phyloP scores from a whole-genome alignment of 1,140 invertebrate genomes.

The Pseudachorutes palmiensis region DNA sequence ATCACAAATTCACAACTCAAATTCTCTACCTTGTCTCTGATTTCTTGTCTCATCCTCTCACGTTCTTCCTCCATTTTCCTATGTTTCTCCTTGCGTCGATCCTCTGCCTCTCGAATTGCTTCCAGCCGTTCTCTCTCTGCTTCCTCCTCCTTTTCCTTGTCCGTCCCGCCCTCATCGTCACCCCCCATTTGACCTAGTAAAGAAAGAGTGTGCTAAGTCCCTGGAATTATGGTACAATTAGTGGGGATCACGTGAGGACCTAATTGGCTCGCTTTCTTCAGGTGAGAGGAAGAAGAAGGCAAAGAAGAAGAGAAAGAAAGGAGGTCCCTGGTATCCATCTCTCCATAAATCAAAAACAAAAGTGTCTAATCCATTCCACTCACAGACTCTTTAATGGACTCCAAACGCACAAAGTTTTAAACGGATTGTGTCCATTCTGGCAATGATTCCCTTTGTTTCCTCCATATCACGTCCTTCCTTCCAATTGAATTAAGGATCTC shows the following conservation, averaged over 20 bases:
- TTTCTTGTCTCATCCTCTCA: slow-evolving; percentile 95
- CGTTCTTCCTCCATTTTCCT: slow-evolving; percentile 96
- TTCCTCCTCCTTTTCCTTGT: slow-evolving; percentile 90
- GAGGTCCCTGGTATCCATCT: too few relatives aligned
- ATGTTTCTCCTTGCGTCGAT: slow-evolving; percentile 90
- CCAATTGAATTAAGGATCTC: too few relatives aligned
- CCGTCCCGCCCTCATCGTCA: slow-evolving; percentile 73
- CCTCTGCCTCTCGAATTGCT: slow-evolving; percentile 86
- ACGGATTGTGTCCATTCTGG: too few relatives aligned
- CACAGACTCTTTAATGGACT: too few relatives aligned
- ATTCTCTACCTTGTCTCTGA: slow-evolving; percentile 81
- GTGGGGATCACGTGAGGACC: not conserved
- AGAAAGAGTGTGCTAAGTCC: not conserved
- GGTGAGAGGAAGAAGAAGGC: too few relatives aligned
- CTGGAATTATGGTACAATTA: not conserved
- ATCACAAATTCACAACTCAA: not conserved
- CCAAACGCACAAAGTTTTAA: too few relatives aligned
- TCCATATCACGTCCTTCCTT: too few relatives aligned
- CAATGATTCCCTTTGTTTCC: too few relatives aligned
- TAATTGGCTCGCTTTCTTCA: too few relatives aligned
- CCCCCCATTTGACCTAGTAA: slow-evolving; percentile 77
- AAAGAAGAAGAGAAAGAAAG: too few relatives aligned
- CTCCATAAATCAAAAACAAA: too few relatives aligned
- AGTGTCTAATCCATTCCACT: too few relatives aligned
- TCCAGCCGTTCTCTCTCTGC: slow-evolving; percentile 87